These are phyloP conservation scores for Brachyrhaphis roseni DNA, from an alignment of 2,797 vertebrate genomes.

Conservation along the genomic window DNA sequence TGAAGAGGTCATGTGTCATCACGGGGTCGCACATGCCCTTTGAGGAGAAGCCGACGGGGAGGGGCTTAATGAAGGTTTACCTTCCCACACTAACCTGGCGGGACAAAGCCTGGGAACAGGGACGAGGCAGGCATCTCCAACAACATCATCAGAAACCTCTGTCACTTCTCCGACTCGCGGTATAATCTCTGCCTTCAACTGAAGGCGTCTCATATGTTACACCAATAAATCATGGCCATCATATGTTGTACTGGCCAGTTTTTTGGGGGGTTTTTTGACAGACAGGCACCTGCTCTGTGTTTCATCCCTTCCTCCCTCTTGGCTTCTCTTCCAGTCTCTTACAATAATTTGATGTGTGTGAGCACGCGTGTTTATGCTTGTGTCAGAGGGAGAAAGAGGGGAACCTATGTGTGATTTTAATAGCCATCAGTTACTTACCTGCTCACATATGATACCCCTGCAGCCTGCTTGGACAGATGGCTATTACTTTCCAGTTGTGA, in stretches of 20 bases:
- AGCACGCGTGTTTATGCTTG: conserved; percentile 10
- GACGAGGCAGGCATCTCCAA: conserved; percentile 42
- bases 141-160: conserved; percentile 8
- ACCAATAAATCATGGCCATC: conserved; percentile 60
- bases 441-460: conserved; percentile 77
- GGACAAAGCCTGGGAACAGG: conserved; percentile 59
- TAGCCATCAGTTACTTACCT: conserved; percentile 82
- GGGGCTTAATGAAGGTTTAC: neutral
- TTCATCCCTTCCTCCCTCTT: conserved; percentile 49
- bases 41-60: conserved; percentile 51
- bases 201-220: conserved; percentile 45
- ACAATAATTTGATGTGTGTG: conserved; percentile 31
- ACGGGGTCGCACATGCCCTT: conserved; percentile 75
- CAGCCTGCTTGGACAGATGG: conserved; percentile 77
- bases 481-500: conserved; percentile 84
- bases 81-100: conserved; percentile 70
- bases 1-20: conserved; percentile 80
- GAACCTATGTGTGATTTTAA: conserved; percentile 72
- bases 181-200: conserved; percentile 9
- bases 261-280: conserved; percentile 22
- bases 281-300: conserved; percentile 60
- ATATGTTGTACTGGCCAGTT: conserved; percentile 48
- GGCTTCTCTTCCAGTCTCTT: conserved; percentile 40
- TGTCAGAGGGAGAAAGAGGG: conserved; percentile 8
- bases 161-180: conserved; percentile 16